Evolutionary conservation across 30 jellyfish, hydroid and myxozoan genomes (phyloP), one percentile per base, ranked within the genome.

Genomic region (Euphysa ruthae): DNA sequence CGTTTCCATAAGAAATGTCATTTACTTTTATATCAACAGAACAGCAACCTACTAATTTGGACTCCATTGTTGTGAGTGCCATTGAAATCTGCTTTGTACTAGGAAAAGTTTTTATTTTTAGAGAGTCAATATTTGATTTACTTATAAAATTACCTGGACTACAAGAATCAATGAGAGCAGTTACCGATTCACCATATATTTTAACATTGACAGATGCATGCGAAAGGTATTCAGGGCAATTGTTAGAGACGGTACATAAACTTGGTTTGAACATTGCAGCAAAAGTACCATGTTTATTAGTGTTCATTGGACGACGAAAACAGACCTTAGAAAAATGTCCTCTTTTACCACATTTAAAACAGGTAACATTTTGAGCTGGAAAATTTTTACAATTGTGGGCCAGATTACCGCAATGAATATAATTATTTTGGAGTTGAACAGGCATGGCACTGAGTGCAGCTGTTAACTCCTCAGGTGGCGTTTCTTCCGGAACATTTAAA

Each of bases 271-370:
- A n/a, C 52, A 38, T 38, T 38, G 52, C 52, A 52, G 43, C 60
- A n/a, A 29, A 2, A 46, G 23, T 29, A 46, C 8, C 23, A 8
- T 4, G 60, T n/a, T n/a, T n/a, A 8, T 25, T 46, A 5, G 2
- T 28, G 8, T 58, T 58, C n/a, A 26, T 58, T 58, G 72, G 13
- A 6, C 64, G 72, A 19, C 77, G 7, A 23, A 23, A 18, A 65
- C 82, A 69, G 27, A 69, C 82, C 30, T 51, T 69, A 16, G 61
- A 20, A 50, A n/a, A 69, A 55, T 69, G 79, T 57, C 85, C 89
- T 35, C 33, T 74, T 32, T 63, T 62, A 25, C 4, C 60, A 63
- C 89, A 74, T 27, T 61, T 30, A 44, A 25, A 27, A 50, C 84
- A 74, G 38, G 62, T 46, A n/a, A 28, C 26, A 49, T 69, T 44